Evolutionary conservation across 1,140 invertebrate genomes (phyloP), one percentile per base, ranked within the genome.

Genomic region (Orchestia grillus): DNA sequence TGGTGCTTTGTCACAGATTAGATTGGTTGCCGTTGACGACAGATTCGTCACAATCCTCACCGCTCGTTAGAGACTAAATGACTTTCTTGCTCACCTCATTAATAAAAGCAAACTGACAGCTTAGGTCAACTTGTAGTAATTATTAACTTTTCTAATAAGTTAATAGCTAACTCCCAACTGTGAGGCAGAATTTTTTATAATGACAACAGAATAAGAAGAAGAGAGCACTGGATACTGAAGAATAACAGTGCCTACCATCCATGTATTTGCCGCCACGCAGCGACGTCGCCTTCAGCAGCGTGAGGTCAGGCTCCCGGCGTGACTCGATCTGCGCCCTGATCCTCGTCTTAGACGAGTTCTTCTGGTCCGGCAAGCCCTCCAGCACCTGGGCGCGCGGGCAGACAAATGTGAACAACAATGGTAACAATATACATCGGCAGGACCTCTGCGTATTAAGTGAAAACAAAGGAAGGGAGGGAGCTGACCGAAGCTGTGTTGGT

Each of bases 321-420:
- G 92, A 45, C 43, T 94, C 92, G 19, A 94, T 94, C 44, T 94
- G 92, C 16, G 47, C 92, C 43, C 92, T 42, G 44, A 94, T 44
- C 3, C 92, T 4, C 1, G 41, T 94, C 44, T 94, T 94, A n/a
- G 92, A 8, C 0, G 41, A 11, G 47, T 44, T 44, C 40, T 94
- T 94, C 44, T 44, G 45, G 92, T 45, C 44, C 15, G 92, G 19
- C 44, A 94, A 44, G 92, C 44, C 36, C 40, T 94, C 92, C 44
- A 94, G 92, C 92, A 94, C 92, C 92, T 94, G n/a, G 19, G 3
- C 11, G 11, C 28, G 28, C 36, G 28, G 3, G 62, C 11, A 36
- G 36, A 77, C 28, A 77, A 77, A 77, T 3, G 47, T 6, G 3
- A 77, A 77, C 36, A 36, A 77, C 36, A 77, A 77, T 36, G 11